phyloP scores from a whole-genome alignment of 2,113 vertebrate species.

The Ursus arctos region DNA sequence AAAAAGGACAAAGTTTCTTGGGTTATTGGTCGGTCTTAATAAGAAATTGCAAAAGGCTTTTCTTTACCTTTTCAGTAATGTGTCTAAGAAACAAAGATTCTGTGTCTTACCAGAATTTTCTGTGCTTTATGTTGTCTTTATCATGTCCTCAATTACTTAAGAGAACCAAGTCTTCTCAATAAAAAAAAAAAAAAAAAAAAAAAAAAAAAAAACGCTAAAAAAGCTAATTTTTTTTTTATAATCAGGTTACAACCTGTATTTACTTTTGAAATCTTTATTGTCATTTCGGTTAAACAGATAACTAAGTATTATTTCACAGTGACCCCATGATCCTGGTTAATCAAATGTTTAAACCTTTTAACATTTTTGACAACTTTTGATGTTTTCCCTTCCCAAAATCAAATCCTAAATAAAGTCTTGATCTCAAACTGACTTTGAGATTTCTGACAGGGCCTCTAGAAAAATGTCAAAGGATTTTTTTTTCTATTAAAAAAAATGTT shows the following conservation, averaged over 20 bases:
- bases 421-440: not conserved
- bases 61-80: not conserved
- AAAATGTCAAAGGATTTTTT: not conserved
- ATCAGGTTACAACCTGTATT: not conserved
- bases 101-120: not conserved
- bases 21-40: not conserved
- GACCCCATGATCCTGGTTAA: not conserved
- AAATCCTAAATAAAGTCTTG: slow-evolving; percentile 41
- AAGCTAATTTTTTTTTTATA: not conserved
- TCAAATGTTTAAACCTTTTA: not conserved
- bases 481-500: not conserved
- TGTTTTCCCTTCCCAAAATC: slow-evolving; percentile 13
- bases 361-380: not conserved
- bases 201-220: not conserved
- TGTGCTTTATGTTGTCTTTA: not conserved
- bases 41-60: not conserved
- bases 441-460: not conserved
- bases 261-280: slow-evolving; percentile 14
- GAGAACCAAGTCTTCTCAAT: not conserved
- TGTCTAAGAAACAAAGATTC: not conserved
- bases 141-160: not conserved
- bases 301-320: slow-evolving; percentile 6
- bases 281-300: not conserved
- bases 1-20: not conserved
- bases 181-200: not conserved